Evolutionary conservation across 1,140 invertebrate genomes (phyloP).

Genomic region (Conopomorpha cramerella): DNA sequence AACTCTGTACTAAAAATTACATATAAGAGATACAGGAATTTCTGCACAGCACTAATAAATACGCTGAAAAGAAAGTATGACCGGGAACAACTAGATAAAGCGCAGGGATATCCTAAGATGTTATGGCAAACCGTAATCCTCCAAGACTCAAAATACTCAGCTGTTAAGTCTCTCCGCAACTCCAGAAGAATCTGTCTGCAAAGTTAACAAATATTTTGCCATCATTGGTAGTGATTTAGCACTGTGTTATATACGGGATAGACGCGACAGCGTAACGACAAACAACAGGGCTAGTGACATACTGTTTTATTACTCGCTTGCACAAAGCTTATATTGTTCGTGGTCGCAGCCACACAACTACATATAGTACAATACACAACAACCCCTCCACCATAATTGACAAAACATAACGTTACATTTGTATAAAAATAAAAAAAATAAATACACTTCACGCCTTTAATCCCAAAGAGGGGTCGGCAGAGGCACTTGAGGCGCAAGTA

Average conservation of each 20-base stretch:
- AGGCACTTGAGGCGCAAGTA: too few species aligned
- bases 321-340: constrained; percentile 1
- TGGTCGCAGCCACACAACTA: not conserved
- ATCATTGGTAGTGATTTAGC: not conserved
- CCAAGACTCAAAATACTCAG: not conserved
- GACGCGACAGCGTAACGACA: too few species aligned
- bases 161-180: not conserved
- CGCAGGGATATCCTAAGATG: not conserved
- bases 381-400: too few species aligned
- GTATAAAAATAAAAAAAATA: too few species aligned
- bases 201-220: not conserved
- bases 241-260: too few species aligned
- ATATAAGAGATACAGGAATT: constrained; percentile 3
- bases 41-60: constrained; percentile 1
- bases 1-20: constrained; percentile 1
- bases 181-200: not conserved
- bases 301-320: too few species aligned
- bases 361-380: too few species aligned
- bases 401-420: too few species aligned
- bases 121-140: constrained; percentile 1
- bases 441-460: too few species aligned
- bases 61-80: constrained; percentile 2
- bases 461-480: too few species aligned
- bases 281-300: too few species aligned
- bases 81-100: not conserved